Percentiles rank a stretch among this genome's conserved stretches.
These are phyloP conservation scores for Alauda arvensis DNA, from an alignment of 2,797 vertebrate genomes.

Conservation along the genomic window DNA sequence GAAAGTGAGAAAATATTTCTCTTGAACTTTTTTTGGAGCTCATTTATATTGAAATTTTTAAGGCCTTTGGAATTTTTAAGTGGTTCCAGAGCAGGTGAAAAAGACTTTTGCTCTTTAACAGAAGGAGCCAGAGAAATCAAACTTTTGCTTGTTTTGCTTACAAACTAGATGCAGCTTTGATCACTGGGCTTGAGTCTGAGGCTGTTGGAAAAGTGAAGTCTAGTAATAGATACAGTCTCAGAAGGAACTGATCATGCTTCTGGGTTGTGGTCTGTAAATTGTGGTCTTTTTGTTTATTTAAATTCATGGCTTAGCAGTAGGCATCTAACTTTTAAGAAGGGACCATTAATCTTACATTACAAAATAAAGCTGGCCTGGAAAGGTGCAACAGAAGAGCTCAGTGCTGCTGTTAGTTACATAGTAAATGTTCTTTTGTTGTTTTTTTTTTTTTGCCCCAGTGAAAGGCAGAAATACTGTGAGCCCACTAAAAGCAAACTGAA, in stretches of 20 bases:
- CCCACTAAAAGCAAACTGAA: not conserved
- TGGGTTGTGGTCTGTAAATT: not conserved
- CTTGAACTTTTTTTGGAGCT: not conserved
- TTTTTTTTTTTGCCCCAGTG: not conserved
- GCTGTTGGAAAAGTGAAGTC: not conserved
- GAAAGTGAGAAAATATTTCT: not conserved
- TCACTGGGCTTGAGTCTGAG: not conserved
- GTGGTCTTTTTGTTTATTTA: not conserved
- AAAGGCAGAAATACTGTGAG: not conserved
- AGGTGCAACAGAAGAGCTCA: not conserved
- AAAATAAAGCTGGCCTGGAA: not conserved
- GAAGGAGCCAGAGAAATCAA: not conserved
- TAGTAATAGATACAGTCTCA: not conserved
- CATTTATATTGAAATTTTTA: not conserved
- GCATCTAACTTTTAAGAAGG: not conserved
- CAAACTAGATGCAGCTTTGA: not conserved
- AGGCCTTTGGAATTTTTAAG: constrained; percentile 1
- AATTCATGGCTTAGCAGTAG: not conserved
- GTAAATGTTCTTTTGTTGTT: no score
- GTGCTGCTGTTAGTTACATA: not conserved
- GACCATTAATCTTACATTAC: not conserved
- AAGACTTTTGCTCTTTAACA: not conserved
- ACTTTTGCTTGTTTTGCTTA: not conserved
- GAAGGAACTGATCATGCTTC: not conserved
- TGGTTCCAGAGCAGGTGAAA: not conserved